Base-by-base conservation (phyloP, 2,113 vertebrate species). In the Pygoscelis antarcticus region DNA sequence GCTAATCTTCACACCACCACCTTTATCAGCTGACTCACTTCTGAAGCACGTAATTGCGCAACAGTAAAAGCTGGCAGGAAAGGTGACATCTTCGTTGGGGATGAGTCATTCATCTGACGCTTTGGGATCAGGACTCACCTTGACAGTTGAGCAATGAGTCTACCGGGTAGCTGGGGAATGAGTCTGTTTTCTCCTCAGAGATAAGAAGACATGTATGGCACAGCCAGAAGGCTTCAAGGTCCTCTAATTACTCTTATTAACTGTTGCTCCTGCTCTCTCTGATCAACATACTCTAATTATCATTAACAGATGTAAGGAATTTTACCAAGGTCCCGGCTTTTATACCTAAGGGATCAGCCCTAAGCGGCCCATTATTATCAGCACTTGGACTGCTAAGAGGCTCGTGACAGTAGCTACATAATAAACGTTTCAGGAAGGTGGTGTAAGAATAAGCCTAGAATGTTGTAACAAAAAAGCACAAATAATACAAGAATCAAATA, bases 81-180 rank as follows among this genome's bases (percentile, higher is more conserved):
- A 88, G 47, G 30, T 6, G 42, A 32, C 42, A 49, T 27, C 80
- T 74, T 91, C 0, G 0, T 0, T 57, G 38, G 18, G 23, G 22
- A 61, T 5, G 4, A 64, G 46, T 18, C 23, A 26, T 40, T 70
- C 27, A 34, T n/a, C 25, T 49, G 61, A 71, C 29, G 11, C n/a
- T 19, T 21, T 30, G 58, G 71, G 38, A 66, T 58, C 17, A 32
- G 75, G 44, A 80, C 71, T 47, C 42, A 70, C 14, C 54, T 19
- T 52, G 21, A 65, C 11, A 54, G 21, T 3, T 66, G 30, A 81
- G 22, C 55, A 93, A 29, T 20, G 6, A 57, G 27, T 23, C 64
- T n/a, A 22, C 17, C 34, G 18, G 19, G 13, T 13, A 17, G 32
- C 11, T 21, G 12, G 21, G 30, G 32, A 57, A 57, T 19, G 18